These are phyloP conservation scores for Rhadina sibilatrix DNA, from an alignment of 2,113 vertebrate species.

Conservation along the genomic window DNA sequence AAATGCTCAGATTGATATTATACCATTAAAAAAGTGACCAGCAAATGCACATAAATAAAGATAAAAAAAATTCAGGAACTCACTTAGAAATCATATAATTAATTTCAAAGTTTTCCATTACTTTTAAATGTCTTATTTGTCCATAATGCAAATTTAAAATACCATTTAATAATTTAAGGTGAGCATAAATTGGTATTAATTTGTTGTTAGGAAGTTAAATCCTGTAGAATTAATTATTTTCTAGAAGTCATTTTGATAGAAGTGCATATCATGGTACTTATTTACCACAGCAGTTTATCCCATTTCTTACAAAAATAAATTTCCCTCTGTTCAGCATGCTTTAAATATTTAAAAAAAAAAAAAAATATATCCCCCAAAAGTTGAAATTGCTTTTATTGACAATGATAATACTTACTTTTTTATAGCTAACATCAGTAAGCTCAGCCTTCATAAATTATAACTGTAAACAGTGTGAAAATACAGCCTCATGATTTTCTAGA, in stretches of 20 bases:
- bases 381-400: background rate
- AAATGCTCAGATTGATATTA: background rate
- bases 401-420: background rate
- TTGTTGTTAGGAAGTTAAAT: background rate
- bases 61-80: background rate
- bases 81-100: background rate
- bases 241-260: background rate
- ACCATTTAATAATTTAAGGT: background rate
- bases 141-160: background rate
- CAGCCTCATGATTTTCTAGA: background rate
- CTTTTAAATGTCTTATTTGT: background rate
- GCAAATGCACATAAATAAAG: background rate
- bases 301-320: background rate
- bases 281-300: background rate
- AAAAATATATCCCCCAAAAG: background rate
- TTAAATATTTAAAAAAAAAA: background rate
- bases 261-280: background rate
- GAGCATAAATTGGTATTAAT: background rate
- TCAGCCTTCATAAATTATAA: background rate
- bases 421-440: background rate
- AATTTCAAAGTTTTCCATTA: background rate
- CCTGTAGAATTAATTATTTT: background rate
- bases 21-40: background rate
- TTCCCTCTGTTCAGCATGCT: background rate
- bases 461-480: background rate